Base-by-base conservation (phyloP, 2,888 invertebrate genomes). In the Morpho deidamia region DNA sequence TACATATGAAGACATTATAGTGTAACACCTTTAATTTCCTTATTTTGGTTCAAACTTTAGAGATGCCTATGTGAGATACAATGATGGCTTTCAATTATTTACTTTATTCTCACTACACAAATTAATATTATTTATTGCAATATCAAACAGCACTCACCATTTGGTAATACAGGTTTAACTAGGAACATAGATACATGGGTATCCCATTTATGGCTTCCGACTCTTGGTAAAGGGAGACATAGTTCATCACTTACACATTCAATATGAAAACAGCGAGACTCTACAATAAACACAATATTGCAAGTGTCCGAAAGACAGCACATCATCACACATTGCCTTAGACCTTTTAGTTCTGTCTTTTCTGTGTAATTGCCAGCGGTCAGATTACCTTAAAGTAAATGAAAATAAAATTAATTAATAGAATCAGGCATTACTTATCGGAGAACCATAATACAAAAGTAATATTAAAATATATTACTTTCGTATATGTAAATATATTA, bases 231-330 rank as follows among this genome's bases (percentile, higher is more conserved):
- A 0, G 96, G 96, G 60, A 93, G 69, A 68, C 96, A 96, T 34
- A 93, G 81, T 69, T 94, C 93, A 70, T 95, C 93, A 65, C 90
- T 94, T 7, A 81, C 86, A 78, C 96, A 96, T 56, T 92, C 91
- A 11, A 96, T 92, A 78, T 95, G 95, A 72, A 93, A 96, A 74
- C 97, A 97, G 58, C 93, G 93, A 12, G 90, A 81, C 68, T 95
- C 93, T 64, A 92, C 93, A 78, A 95, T 93, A 71, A 97, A 93
- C 4, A 94, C 95, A 59, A 96, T 93, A 77, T 97, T 95, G 75
- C 97, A 97, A 1, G 86, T 81, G 48, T 92, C 83, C 62, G 93
- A 78, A 46, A 90, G 68, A 78, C 95, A 93, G 82, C 95, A 94
- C 67, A 92, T 85, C 78, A 91, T 85, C 55, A 94, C 90, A 87